A percentile compares a stretch with the other conserved stretches of the same genome.
Conservation (phyloP, 92 coral and sea anemone species). For the Parazoanthus swiftii region DNA sequence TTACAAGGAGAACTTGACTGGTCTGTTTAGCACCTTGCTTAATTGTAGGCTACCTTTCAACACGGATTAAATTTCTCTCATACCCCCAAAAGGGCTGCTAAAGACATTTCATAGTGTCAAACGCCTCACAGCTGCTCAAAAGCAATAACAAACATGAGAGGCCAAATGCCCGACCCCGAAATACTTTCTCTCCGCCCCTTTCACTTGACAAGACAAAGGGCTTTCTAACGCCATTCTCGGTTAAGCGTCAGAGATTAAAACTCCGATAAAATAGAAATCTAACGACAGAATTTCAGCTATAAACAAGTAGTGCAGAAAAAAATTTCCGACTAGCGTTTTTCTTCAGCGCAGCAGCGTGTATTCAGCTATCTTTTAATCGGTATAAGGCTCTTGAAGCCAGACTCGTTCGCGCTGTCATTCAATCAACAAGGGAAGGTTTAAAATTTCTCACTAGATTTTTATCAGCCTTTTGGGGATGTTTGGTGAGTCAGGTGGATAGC, state of each 20-base stretch:
- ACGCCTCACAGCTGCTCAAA: slow-evolving; percentile 41
- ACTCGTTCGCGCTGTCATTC: slow-evolving; percentile 31
- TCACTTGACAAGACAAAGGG: slow-evolving; percentile 16
- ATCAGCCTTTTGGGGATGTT: slow-evolving; percentile 32
- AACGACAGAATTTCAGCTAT: slow-evolving; percentile 4
- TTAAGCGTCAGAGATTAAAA: slow-evolving; percentile 36
- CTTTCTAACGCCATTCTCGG: slow-evolving; percentile 19
- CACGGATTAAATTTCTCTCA: slow-evolving; percentile 34
- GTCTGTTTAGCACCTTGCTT: slow-evolving; percentile 28
- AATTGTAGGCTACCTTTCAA: slow-evolving; percentile 33
- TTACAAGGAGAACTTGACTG: slow-evolving; percentile 1
- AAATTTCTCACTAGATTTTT: slow-evolving; percentile 40
- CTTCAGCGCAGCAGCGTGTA: slow-evolving; percentile 27
- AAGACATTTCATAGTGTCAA: slow-evolving; percentile 41
- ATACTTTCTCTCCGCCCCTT: slow-evolving; percentile 41
- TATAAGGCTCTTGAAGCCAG: slow-evolving; percentile 32
- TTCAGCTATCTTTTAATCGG: slow-evolving; percentile 37
- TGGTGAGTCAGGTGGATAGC: slow-evolving; percentile 41
- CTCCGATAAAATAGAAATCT: slow-evolving; percentile 10
- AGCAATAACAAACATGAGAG: slow-evolving; percentile 43
- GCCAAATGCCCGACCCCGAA: slow-evolving; percentile 30
- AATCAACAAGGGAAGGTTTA: slow-evolving; percentile 30
- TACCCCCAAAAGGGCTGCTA: slow-evolving; percentile 36
- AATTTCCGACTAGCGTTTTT: neutral
- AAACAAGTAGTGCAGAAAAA: slow-evolving; percentile 7